Conservation (phyloP, 2,888 invertebrate species). For the Cybosia mesomella region DNA sequence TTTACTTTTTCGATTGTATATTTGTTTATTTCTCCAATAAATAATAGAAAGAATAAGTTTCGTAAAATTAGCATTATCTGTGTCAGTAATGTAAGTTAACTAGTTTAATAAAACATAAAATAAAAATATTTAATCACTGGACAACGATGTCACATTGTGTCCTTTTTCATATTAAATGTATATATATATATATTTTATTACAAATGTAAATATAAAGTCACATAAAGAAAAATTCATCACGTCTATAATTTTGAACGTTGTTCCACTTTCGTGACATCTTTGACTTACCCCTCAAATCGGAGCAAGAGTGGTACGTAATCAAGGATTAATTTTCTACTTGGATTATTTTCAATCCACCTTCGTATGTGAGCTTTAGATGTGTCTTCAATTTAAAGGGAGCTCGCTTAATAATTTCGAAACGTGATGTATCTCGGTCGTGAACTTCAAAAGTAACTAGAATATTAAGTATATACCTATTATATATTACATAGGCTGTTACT, state of each 20-base stretch:
- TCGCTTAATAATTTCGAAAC: conserved; percentile 65
- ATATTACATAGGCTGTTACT: neutral
- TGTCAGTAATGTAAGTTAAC: too few species aligned
- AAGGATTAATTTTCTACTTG: conserved; percentile 86
- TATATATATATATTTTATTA: neutral
- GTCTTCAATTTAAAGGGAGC: conserved; percentile 78
- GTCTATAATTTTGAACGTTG: conserved; percentile 14
- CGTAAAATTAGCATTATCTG: too few species aligned
- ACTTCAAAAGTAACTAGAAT: conserved; percentile 36
- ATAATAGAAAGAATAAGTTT: too few species aligned
- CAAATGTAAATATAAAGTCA: neutral
- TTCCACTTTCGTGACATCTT: conserved; percentile 56
- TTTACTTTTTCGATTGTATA: too few species aligned
- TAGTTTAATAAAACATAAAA: too few species aligned
- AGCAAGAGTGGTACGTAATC: conserved; percentile 75
- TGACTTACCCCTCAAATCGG: conserved; percentile 65
- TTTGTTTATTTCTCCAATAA: too few species aligned
- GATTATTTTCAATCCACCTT: conserved; percentile 85
- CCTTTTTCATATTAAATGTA: neutral
- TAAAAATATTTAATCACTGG: too few species aligned
- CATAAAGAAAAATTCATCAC: neutral
- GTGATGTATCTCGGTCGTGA: conserved; percentile 45
- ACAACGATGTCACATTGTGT: too few species aligned
- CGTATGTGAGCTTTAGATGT: conserved; percentile 78
- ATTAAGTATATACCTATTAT: neutral